Conservation (phyloP, 2,797 vertebrate genomes). For the Philypnodon macrostomus region DNA sequence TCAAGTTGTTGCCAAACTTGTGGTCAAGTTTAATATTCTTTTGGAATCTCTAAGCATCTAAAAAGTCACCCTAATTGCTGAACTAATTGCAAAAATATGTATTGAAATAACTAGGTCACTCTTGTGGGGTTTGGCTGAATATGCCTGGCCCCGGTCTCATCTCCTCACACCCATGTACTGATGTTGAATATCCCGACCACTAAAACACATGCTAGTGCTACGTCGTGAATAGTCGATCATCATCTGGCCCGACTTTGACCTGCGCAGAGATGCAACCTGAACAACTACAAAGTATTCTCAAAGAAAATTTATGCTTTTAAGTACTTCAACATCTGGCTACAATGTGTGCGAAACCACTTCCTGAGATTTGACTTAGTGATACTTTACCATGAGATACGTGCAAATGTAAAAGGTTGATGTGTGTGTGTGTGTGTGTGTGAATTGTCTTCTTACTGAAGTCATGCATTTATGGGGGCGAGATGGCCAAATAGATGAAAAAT, state of each 20-base stretch:
- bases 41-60: too few relatives aligned
- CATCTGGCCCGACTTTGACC: not conserved
- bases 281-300: conserved; percentile 1
- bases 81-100: not conserved
- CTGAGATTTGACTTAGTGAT: not conserved
- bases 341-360: conserved; percentile 12
- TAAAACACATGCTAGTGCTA: conserved; percentile 5
- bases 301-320: conserved; percentile 4
- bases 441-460: not conserved
- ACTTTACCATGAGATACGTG: conserved; percentile 2
- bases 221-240: conserved; percentile 2
- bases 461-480: not conserved
- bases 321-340: conserved; percentile 8
- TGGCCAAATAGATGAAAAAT: conserved; percentile 1
- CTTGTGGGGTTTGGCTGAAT: not conserved
- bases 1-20: too few relatives aligned
- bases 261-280: conserved; percentile 1
- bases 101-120: not conserved
- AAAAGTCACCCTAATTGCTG: not conserved
- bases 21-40: too few relatives aligned
- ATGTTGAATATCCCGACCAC: not conserved
- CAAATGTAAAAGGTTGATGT: not conserved
- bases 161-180: not conserved
- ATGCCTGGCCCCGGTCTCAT: not conserved
- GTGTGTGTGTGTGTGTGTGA: not conserved